phyloP scores from a whole-genome alignment of 2,113 vertebrate species.

The Dipodomys spectabilis region DNA sequence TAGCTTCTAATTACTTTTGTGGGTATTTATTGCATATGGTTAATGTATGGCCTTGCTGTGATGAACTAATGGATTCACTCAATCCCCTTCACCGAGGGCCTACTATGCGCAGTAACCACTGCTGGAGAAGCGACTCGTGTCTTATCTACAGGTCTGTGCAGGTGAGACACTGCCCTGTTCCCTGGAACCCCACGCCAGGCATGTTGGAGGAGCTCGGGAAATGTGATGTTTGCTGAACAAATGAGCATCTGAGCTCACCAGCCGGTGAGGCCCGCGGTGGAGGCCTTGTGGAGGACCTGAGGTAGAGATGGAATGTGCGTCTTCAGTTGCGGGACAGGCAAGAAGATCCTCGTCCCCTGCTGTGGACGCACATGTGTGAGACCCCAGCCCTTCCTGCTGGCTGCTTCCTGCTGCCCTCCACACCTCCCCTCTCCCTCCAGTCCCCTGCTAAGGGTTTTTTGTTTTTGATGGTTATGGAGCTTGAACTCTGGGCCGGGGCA shows the following conservation, averaged over 20 bases:
- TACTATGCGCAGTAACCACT: fast-evolving
- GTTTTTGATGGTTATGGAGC: no score
- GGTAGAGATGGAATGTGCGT: fast-evolving
- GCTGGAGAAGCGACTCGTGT: no score
- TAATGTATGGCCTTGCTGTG: fast-evolving
- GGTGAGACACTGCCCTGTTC: fast-evolving
- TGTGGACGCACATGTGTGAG: fast-evolving
- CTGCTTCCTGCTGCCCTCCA: background rate
- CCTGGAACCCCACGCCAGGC: fast-evolving
- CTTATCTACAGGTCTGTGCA: no score
- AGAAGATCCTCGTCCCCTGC: fast-evolving
- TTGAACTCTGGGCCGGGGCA: no score
- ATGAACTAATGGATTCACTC: background rate
- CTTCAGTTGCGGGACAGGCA: background rate
- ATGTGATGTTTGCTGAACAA: background rate
- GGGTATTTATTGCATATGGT: background rate
- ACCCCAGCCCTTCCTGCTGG: no score
- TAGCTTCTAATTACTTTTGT: background rate
- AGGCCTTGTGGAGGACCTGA: fast-evolving
- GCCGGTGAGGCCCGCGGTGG: background rate
- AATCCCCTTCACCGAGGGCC: fast-evolving
- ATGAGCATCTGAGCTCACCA: fast-evolving
- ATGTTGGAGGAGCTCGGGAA: background rate
- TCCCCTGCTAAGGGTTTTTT: no score
- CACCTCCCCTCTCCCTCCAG: no score